Percentiles rank a stretch among this genome's conserved stretches.
Evolutionary conservation across 30 jellyfish, hydroid and myxozoan species (phyloP).

Genomic region (Morbakka virulenta): DNA sequence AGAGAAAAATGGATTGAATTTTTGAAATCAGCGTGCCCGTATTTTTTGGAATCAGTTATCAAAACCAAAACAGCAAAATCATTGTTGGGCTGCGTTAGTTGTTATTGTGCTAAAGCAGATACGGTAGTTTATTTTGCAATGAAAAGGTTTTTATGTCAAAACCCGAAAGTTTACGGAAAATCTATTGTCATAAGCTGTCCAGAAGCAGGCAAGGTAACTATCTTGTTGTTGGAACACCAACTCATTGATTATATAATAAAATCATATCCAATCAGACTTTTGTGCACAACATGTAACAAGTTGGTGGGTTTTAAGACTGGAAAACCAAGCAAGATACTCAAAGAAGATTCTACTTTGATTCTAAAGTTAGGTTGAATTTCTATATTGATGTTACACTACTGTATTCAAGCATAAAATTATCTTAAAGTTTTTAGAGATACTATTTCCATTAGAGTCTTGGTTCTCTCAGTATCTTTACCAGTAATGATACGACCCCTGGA

Average conservation of each 20-base stretch:
- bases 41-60: too few relatives aligned
- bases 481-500: slow-evolving; percentile 15
- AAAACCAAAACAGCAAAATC: too few relatives aligned
- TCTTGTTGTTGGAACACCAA: slow-evolving; percentile 39
- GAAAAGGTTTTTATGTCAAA: not conserved
- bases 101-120: slow-evolving; percentile 51
- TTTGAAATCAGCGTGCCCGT: too few relatives aligned
- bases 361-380: slow-evolving; percentile 37
- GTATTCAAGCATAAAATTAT: not conserved
- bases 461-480: slow-evolving; percentile 18
- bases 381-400: slow-evolving; percentile 22
- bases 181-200: slow-evolving; percentile 30
- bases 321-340: slow-evolving; percentile 31
- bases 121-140: slow-evolving; percentile 49
- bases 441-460: slow-evolving; percentile 10
- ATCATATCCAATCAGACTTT: not conserved
- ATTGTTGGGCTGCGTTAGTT: too few relatives aligned
- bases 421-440: not conserved
- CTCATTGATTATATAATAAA: slow-evolving; percentile 1
- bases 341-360: slow-evolving; percentile 9
- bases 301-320: slow-evolving; percentile 29
- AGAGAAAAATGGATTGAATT: too few relatives aligned
- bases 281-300: slow-evolving; percentile 23
- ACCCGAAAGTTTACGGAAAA: slow-evolving; percentile 1
- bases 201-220: too few relatives aligned